Evolutionary conservation across 1,140 invertebrate genomes (phyloP).

Genomic region (Drosophila elegans): DNA sequence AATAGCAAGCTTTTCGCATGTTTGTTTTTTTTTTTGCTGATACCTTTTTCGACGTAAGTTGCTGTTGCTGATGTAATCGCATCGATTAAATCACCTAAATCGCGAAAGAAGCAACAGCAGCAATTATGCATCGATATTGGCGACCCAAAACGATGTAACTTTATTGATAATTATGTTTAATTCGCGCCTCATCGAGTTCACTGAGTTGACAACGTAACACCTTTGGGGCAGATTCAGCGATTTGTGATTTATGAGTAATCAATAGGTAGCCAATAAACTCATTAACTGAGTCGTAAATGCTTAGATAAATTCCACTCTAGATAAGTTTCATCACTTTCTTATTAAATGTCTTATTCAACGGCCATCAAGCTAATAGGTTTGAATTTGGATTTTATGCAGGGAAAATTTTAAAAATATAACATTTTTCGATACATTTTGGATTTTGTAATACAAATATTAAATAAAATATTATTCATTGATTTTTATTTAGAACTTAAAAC

Average conservation of each 20-base stretch:
- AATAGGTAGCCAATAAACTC: background rate
- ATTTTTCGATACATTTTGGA: no score
- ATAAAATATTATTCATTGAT: no score
- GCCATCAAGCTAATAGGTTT: no score
- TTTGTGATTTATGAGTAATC: constrained; percentile 15
- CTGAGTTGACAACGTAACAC: constrained; percentile 9
- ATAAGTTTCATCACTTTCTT: no score
- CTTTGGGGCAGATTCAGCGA: constrained; percentile 16
- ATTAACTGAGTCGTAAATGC: background rate
- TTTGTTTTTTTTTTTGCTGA: constrained; percentile 4
- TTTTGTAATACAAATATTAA: no score
- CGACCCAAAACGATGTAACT: constrained; percentile 36
- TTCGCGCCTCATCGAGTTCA: constrained; percentile 53
- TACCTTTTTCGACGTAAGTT: constrained; percentile 27
- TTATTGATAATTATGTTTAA: constrained; percentile 60
- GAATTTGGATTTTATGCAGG: no score
- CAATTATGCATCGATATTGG: constrained; percentile 30
- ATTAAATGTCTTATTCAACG: background rate
- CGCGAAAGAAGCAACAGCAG: constrained; percentile 21
- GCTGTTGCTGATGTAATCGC: constrained; percentile 53
- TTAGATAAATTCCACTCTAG: background rate
- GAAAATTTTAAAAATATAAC: no score
- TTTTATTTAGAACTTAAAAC: no score
- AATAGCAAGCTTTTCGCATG: constrained; percentile 19
- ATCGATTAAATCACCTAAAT: constrained; percentile 24